phyloP scores from a whole-genome alignment of 2,113 vertebrate species.

The Illadopsis cleaveri region DNA sequence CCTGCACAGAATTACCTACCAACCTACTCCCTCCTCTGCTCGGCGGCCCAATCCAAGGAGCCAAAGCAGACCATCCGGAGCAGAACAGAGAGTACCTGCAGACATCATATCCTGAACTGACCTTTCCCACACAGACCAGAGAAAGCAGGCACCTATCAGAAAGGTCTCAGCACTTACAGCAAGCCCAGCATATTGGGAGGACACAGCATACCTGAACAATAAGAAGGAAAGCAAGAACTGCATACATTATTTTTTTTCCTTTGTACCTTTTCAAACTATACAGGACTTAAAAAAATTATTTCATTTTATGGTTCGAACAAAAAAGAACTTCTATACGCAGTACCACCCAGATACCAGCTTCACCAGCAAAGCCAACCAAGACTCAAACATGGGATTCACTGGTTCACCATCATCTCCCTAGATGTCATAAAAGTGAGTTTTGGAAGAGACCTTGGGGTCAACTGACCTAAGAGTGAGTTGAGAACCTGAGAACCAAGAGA shows the following conservation, averaged over 20 bases:
- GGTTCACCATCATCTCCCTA: neutral
- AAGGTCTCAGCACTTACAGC: neutral
- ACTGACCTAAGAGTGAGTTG: neutral
- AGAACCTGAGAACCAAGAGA: neutral
- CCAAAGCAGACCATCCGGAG: neutral
- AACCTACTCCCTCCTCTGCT: neutral
- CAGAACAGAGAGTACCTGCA: neutral
- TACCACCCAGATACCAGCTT: neutral
- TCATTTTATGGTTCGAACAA: neutral
- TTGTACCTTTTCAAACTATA: neutral
- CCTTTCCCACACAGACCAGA: neutral
- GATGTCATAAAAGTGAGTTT: neutral
- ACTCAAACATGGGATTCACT: neutral
- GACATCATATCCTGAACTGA: neutral
- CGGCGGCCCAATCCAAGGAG: accelerated
- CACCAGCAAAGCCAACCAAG: neutral
- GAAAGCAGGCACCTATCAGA: neutral
- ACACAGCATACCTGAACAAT: neutral
- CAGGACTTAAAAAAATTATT: neutral
- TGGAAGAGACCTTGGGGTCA: neutral
- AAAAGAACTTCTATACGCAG: neutral
- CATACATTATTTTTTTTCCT: neutral
- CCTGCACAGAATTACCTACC: neutral
- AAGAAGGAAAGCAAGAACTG: neutral
- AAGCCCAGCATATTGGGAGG: neutral